These are phyloP conservation scores for Dunckerocampus dactyliophorus DNA, from an alignment of 2,113 vertebrate genomes.

Conservation along the genomic window DNA sequence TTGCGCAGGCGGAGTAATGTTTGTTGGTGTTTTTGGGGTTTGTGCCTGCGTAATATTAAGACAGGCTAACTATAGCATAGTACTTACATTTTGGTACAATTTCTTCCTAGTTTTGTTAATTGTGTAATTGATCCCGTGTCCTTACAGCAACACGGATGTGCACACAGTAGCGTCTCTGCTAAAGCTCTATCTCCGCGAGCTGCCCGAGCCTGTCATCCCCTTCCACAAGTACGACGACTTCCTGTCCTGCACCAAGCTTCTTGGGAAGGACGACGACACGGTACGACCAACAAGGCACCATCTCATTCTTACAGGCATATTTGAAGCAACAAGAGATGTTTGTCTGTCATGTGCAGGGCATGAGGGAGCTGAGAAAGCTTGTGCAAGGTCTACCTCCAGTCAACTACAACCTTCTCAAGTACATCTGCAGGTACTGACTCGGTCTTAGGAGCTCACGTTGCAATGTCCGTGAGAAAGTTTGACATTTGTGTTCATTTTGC, in stretches of 20 bases:
- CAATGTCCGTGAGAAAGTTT: background rate
- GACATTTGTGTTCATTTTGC: background rate
- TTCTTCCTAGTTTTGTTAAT: too few species aligned
- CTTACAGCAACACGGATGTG: conserved; percentile 89
- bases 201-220: conserved; percentile 92
- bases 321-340: background rate
- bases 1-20: background rate
- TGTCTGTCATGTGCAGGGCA: conserved; percentile 72
- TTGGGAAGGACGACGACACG: conserved; percentile 86
- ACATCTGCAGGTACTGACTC: conserved; percentile 87
- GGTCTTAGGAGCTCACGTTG: background rate
- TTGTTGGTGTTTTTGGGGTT: background rate
- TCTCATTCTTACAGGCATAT: background rate
- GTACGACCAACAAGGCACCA: conserved; percentile 67
- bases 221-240: conserved; percentile 92
- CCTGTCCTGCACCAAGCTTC: conserved; percentile 84
- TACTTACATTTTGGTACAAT: too few species aligned
- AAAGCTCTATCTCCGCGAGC: conserved; percentile 92
- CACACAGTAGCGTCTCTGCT: conserved; percentile 95
- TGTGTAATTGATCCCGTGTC: background rate
- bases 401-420: conserved; percentile 95
- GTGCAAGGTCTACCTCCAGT: conserved; percentile 88
- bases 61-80: too few species aligned
- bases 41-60: too few species aligned
- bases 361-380: conserved; percentile 85